phyloP scores from a whole-genome alignment of 2,113 vertebrate species.

The Paradoxurus hermaphroditus region DNA sequence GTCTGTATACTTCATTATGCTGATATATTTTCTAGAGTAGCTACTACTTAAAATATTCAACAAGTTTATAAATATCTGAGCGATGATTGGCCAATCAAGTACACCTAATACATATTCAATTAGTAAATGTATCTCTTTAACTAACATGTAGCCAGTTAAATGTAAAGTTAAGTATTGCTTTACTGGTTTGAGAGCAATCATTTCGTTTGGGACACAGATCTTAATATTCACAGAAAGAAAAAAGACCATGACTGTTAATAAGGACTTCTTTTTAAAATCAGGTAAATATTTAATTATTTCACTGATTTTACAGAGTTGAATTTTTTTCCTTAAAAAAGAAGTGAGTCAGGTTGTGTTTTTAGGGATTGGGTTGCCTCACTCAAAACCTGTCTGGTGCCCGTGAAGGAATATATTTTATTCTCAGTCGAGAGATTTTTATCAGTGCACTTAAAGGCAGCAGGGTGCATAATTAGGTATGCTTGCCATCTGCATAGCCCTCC shows the following conservation, averaged over 20 bases:
- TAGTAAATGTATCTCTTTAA: neutral
- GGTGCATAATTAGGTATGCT: slow-evolving; percentile 56
- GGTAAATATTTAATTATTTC: neutral
- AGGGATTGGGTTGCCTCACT: neutral
- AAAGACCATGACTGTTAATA: neutral
- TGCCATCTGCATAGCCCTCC: slow-evolving; percentile 54
- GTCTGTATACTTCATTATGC: neutral
- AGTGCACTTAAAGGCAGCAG: slow-evolving; percentile 43
- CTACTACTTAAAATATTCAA: slow-evolving; percentile 14
- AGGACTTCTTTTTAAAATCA: slow-evolving; percentile 4
- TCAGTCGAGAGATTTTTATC: slow-evolving; percentile 53
- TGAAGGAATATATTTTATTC: slow-evolving; percentile 37
- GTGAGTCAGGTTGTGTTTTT: neutral
- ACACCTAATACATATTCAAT: neutral
- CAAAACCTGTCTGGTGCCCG: slow-evolving; percentile 30
- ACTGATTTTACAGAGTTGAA: neutral
- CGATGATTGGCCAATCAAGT: neutral
- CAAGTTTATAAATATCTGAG: neutral
- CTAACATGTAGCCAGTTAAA: neutral
- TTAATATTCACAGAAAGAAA: neutral
- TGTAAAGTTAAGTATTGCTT: neutral
- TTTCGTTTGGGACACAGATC: neutral
- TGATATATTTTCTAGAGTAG: neutral
- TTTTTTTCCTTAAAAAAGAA: neutral
- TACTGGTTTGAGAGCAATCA: neutral